These are phyloP conservation scores for Chrysotoxum bicinctum DNA, from an alignment of 2,888 invertebrate species.

Conservation along the genomic window DNA sequence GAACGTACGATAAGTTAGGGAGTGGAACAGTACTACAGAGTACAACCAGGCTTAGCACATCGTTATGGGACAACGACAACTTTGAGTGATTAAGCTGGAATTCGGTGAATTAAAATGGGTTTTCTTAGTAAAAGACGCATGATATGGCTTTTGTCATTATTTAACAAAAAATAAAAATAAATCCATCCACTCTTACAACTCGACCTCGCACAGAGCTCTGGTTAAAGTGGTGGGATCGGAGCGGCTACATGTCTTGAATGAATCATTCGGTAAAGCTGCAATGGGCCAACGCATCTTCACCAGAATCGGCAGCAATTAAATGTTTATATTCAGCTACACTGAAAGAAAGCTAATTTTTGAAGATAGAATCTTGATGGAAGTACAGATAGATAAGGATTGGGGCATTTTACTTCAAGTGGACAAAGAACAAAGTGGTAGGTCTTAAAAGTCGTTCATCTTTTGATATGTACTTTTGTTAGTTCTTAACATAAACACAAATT, in stretches of 20 bases:
- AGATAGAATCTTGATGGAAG: no score
- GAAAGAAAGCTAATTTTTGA: conserved; percentile 19
- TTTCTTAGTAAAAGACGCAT: conserved; percentile 26
- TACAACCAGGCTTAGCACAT: background rate
- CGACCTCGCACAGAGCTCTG: conserved; percentile 11
- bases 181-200: background rate
- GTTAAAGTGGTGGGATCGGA: conserved; percentile 22
- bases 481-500: no score
- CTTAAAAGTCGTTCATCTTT: no score
- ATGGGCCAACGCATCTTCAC: conserved; percentile 37
- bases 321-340: conserved; percentile 33
- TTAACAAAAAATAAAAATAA: background rate
- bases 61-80: background rate
- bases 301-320: background rate
- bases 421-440: no score
- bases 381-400: no score
- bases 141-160: conserved; percentile 41
- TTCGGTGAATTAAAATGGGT: conserved; percentile 57
- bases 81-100: conserved; percentile 63
- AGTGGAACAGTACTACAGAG: conserved; percentile 16
- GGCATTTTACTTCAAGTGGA: no score
- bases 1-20: conserved; percentile 8
- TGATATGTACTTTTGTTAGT: no score
- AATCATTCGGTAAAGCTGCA: conserved; percentile 54
- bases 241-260: conserved; percentile 41